Evolutionary conservation across 2,113 vertebrate species (phyloP), one percentile per base, ranked within the genome.

Genomic region (Platycercus adscitus): DNA sequence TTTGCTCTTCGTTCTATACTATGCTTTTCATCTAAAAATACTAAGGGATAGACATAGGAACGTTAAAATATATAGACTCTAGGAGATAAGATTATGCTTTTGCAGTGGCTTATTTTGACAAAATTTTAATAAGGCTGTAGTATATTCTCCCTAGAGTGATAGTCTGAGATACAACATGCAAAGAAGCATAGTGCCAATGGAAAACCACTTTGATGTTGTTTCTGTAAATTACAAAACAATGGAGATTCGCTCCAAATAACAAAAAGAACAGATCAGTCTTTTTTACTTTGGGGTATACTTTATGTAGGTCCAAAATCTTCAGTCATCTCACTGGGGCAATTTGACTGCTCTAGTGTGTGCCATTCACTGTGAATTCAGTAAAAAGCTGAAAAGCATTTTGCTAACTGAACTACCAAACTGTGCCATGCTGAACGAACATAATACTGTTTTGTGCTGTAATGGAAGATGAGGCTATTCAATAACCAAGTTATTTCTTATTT

Each of bases 121-220:
- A 46, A 20, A 41, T 61, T 88, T 85, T 88, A 81, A 72, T 76
- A 73, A 84, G 72, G 8, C 37, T 83, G 25, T 55, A 35, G 7
- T 39, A 35, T 50, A 25, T 66, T 73, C 68, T 91, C 56, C 20
- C 41, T 17, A 1, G 7, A 81, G 28, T 81, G 73, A 24, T 71
- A 68, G 47, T 81, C 50, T 91, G 84, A 92, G 46, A 81, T 63
- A 26, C 0, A 0, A 43, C 2, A 2, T 46, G 47, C 90, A 33
- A 76, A 93, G 83, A 44, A 72, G 12, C 3, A 1, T n/a, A n/a
- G 10, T 2, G 6, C 25, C 0, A 0, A 28, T 46, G 71, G 29
- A 50, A 66, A 89, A 72, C 15, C 1, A 0, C 58, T 92, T 85
- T 56, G 37, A 47, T 75, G 35, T 31, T 83, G 47, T 87, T 79